Percentiles rank a stretch among this genome's conserved stretches.
phyloP scores from a whole-genome alignment of 2,113 vertebrate species.

The Catagonus wagneri region DNA sequence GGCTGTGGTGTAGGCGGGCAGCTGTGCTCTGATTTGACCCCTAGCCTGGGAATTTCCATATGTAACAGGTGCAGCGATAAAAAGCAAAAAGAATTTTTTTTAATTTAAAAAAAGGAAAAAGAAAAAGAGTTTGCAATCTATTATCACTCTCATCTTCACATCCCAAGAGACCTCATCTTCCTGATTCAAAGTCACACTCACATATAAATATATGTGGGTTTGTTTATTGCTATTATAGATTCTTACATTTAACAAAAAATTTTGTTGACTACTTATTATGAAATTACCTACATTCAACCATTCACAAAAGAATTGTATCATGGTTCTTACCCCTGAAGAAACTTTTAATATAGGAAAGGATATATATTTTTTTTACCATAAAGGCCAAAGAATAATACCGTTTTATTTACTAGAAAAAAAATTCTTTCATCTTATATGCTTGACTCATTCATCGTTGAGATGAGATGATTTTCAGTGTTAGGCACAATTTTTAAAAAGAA shows the following conservation, averaged over 20 bases:
- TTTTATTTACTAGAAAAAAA: constrained; percentile 38
- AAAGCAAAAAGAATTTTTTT: too few species aligned
- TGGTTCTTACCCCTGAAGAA: neutral
- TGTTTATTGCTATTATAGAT: neutral
- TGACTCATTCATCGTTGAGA: neutral
- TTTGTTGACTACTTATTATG: constrained; percentile 8
- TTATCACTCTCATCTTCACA: neutral
- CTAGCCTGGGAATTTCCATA: too few species aligned
- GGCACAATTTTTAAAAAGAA: neutral
- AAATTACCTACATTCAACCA: neutral
- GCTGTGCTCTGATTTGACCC: too few species aligned
- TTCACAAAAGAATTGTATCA: neutral
- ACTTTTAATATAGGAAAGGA: neutral
- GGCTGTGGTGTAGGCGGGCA: too few species aligned
- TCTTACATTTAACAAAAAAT: constrained; percentile 35
- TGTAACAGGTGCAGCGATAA: too few species aligned
- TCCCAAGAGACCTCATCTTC: neutral
- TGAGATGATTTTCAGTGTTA: neutral
- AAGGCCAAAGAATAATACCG: neutral
- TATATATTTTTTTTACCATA: neutral
- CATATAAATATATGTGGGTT: neutral
- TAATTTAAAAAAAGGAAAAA: neutral
- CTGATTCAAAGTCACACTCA: neutral
- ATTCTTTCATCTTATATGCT: neutral
- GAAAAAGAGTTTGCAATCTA: neutral